phyloP scores from a whole-genome alignment of 2,888 invertebrate genomes.

The Andrena hattorfiana region DNA sequence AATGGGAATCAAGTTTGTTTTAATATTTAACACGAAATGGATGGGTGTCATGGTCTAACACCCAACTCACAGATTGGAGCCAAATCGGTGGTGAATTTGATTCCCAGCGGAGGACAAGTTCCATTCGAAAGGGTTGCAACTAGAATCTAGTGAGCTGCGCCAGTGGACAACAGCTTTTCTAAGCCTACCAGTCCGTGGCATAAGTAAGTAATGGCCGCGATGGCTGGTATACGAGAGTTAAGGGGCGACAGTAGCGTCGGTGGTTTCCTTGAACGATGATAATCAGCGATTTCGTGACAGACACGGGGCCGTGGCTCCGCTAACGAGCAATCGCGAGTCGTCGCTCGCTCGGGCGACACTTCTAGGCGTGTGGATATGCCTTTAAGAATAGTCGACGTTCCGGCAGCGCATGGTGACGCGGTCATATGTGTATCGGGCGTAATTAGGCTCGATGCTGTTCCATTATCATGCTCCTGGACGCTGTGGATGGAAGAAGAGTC shows the following conservation, averaged over 20 bases:
- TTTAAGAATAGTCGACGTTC: slow-evolving; percentile 67
- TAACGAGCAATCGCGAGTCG: slow-evolving; percentile 84
- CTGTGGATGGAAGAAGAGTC: slow-evolving; percentile 28
- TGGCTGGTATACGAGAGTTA: slow-evolving; percentile 77
- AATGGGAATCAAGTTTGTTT: background rate
- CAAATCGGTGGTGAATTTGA: background rate
- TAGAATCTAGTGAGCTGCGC: slow-evolving; percentile 31
- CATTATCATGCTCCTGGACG: slow-evolving; percentile 56
- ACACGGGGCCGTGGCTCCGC: slow-evolving; percentile 85
- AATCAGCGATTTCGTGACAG: slow-evolving; percentile 85
- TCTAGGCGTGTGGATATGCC: slow-evolving; percentile 75
- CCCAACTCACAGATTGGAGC: background rate
- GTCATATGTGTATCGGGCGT: slow-evolving; percentile 73
- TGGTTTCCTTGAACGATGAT: slow-evolving; percentile 85
- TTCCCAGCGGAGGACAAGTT: background rate
- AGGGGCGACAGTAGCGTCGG: slow-evolving; percentile 74
- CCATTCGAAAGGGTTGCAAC: background rate
- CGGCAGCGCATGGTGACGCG: slow-evolving; percentile 36
- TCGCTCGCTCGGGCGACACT: slow-evolving; percentile 80
- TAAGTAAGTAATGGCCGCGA: slow-evolving; percentile 81
- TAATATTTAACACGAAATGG: too few relatives aligned
- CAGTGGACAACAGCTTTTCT: slow-evolving; percentile 65
- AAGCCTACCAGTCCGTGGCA: slow-evolving; percentile 78
- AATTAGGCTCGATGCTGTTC: slow-evolving; percentile 76
- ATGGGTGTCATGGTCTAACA: background rate